Evolutionary conservation across 1,140 invertebrate genomes (phyloP), one percentile per base, ranked within the genome.

Genomic region (Atopsyche davidsoni): DNA sequence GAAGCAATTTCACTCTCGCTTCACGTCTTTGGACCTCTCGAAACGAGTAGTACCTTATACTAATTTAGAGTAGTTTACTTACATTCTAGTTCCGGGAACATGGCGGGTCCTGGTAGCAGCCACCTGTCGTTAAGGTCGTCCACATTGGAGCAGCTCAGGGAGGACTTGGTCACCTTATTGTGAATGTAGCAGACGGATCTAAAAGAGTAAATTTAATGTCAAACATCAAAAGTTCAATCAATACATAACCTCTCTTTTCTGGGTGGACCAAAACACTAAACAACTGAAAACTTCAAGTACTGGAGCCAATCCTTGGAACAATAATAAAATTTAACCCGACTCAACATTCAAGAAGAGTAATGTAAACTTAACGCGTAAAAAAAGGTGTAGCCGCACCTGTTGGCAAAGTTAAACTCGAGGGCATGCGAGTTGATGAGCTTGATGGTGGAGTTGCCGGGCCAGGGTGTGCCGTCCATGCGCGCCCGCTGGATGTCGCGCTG

Each of bases 161-260:
- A 59, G 13, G 74, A 64, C 57, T 72, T 72, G 47, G 63, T 72
- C 48, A 76, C 57, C 57, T 77, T 79, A 60, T 78, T 75, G 60
- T 83, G 75, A 36, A 84, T 71, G 69, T 82, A 86, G 69, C 86
- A 89, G 1, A 85, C 61, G 11, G 79, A 77, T 19, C 80, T 72
- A 58, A 1, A 45, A 50, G 31, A 10, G 47, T 66, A 65, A 83
- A n/a, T n/a, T n/a, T n/a, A n/a, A n/a, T n/a, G n/a, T n/a, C n/a
- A n/a, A n/a, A n/a, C n/a, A n/a, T n/a, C n/a, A n/a, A n/a, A n/a
- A n/a, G n/a, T n/a, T n/a, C n/a, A n/a, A n/a, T n/a, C n/a, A n/a
- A n/a, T n/a, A n/a, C n/a, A n/a, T n/a, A n/a, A n/a, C n/a, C n/a
- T n/a, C n/a, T n/a, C n/a, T n/a, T n/a, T n/a, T n/a, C n/a, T n/a